Evolutionary conservation across 2,797 vertebrate genomes (phyloP).

Genomic region (Bovichtus diacanthus): DNA sequence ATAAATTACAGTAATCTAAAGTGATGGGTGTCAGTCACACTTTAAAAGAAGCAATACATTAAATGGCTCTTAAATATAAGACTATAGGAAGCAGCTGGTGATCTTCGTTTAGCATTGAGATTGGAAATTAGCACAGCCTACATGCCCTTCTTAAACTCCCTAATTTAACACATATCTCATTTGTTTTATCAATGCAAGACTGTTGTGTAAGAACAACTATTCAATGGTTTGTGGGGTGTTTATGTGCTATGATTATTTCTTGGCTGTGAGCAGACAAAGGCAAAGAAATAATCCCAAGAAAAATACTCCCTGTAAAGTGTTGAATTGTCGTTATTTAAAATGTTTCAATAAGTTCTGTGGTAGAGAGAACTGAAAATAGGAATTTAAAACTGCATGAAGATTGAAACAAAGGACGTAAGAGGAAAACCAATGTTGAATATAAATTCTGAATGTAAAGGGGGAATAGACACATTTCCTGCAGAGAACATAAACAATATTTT

Average conservation of each 20-base stretch:
- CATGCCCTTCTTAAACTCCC: background rate
- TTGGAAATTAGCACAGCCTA: background rate
- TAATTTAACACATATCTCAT: background rate
- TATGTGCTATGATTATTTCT: background rate
- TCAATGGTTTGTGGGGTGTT: background rate
- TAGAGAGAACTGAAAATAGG: constrained; percentile 7
- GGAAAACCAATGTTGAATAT: constrained; percentile 1
- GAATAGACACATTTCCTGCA: background rate
- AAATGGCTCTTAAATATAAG: background rate
- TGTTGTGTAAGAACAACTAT: background rate
- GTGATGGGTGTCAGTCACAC: background rate
- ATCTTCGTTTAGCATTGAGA: background rate
- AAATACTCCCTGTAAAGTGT: background rate
- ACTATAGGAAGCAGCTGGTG: background rate
- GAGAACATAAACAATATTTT: background rate
- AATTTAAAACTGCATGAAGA: background rate
- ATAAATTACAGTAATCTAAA: background rate
- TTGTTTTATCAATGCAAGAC: background rate
- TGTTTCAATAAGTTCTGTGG: background rate
- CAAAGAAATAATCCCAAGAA: background rate
- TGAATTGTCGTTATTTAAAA: background rate
- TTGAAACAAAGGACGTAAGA: background rate
- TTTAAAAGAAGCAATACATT: constrained; percentile 1
- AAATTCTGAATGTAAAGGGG: background rate
- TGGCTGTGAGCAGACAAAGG: background rate